These are phyloP conservation scores for Alces alces DNA, from an alignment of 2,113 vertebrate genomes.

Conservation along the genomic window DNA sequence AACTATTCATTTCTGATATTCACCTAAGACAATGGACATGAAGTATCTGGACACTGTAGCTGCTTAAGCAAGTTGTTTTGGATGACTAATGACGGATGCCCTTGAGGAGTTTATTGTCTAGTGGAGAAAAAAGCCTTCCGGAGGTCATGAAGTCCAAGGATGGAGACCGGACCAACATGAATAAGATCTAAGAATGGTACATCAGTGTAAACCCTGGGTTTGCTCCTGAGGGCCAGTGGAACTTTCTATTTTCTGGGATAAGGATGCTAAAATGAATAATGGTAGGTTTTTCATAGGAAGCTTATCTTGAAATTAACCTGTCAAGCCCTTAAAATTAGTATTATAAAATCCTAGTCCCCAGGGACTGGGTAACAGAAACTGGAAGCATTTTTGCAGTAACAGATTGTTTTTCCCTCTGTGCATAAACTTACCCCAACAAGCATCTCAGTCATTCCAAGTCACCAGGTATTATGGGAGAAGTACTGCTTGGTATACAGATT, in stretches of 20 bases:
- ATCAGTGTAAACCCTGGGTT: background rate
- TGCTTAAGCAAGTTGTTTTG: background rate
- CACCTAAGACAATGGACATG: background rate
- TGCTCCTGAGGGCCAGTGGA: background rate
- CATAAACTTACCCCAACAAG: background rate
- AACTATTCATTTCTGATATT: background rate
- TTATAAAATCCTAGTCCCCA: background rate
- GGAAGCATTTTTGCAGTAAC: background rate
- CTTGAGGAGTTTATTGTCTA: background rate
- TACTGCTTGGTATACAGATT: background rate
- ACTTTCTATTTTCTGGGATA: background rate
- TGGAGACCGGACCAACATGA: background rate
- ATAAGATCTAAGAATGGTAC: background rate
- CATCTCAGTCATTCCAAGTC: background rate
- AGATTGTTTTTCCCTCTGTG: background rate
- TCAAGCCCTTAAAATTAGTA: background rate
- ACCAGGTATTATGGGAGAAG: background rate
- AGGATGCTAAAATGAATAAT: background rate
- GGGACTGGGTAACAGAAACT: background rate
- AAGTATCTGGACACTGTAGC: background rate
- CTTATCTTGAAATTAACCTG: background rate
- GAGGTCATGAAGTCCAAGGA: background rate
- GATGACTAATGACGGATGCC: background rate
- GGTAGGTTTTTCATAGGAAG: background rate
- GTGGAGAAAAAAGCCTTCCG: background rate